Conservation (phyloP, 2,113 vertebrate species). For the Pachyramphus minor region DNA sequence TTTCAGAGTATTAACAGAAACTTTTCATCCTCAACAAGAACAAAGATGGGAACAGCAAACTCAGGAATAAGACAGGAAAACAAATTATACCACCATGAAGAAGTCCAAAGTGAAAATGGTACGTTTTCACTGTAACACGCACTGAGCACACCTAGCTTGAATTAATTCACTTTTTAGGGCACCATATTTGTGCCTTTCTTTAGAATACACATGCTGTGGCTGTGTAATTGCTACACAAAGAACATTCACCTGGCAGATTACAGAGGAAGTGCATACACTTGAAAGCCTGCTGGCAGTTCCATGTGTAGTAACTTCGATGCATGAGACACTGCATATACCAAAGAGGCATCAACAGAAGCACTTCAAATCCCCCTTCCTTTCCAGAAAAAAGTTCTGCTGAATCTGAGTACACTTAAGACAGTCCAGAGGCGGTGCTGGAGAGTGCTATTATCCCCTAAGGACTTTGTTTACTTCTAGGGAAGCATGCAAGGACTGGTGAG, state of each 20-base stretch:
- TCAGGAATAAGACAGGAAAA: background rate
- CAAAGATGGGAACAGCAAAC: background rate
- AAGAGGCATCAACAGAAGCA: background rate
- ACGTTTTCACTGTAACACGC: background rate
- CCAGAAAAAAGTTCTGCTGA: background rate
- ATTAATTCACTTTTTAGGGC: background rate
- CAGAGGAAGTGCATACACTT: background rate
- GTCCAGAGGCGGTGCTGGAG: background rate
- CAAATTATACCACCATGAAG: background rate
- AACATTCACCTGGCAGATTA: background rate
- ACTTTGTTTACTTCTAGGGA: background rate
- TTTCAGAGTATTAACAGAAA: background rate
- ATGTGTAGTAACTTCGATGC: background rate
- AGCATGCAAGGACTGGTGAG: background rate
- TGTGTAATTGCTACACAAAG: background rate
- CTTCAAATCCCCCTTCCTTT: background rate
- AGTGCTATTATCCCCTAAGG: background rate
- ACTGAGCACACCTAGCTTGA: background rate
- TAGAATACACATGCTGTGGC: fast-evolving
- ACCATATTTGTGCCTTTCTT: background rate
- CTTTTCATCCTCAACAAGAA: background rate
- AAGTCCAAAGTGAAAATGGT: background rate
- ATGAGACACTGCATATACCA: background rate
- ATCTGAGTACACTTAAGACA: background rate
- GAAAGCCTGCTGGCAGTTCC: background rate